A percentile compares a stretch with the other conserved stretches of the same genome.
Conservation (phyloP, 1,140 invertebrate species). For the Plectrocnemia conspersa region DNA sequence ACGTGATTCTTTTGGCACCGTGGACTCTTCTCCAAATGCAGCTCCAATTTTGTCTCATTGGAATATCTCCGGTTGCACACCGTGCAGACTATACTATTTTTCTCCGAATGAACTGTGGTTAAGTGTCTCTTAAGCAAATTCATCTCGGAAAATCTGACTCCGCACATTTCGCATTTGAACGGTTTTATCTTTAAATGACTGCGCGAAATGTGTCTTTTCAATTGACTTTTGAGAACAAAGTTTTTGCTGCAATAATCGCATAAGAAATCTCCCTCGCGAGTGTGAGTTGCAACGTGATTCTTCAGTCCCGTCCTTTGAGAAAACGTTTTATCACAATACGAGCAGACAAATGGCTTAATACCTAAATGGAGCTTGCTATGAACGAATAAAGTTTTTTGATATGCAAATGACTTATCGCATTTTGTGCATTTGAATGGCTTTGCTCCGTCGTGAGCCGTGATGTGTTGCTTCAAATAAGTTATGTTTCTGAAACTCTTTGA, state of each 20-base stretch:
- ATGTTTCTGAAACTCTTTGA: not conserved
- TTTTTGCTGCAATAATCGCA: conserved; percentile 1
- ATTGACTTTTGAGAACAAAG: not conserved
- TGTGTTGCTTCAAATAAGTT: not conserved
- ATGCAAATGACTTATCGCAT: conserved; percentile 4
- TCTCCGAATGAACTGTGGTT: not conserved
- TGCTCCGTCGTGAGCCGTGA: not conserved
- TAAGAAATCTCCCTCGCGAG: not conserved
- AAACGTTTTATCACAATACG: too few relatives aligned
- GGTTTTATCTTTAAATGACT: not conserved
- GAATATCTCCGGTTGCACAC: not conserved
- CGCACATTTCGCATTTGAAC: conserved; percentile 1
- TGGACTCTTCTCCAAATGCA: not conserved
- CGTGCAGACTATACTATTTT: not conserved
- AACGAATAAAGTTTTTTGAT: not conserved
- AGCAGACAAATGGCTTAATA: too few relatives aligned
- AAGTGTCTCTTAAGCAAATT: conserved; percentile 1
- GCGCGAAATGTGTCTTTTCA: not conserved
- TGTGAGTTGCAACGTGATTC: not conserved
- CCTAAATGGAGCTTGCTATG: too few relatives aligned
- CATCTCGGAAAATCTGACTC: not conserved
- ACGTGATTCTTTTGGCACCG: not conserved
- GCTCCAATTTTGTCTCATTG: not conserved
- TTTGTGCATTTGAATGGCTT: not conserved
- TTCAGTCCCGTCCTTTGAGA: not conserved